A percentile compares a stretch with the other conserved stretches of the same genome.
These are phyloP conservation scores for Dolomedes plantarius DNA, from an alignment of 2,888 invertebrate species.

Conservation along the genomic window DNA sequence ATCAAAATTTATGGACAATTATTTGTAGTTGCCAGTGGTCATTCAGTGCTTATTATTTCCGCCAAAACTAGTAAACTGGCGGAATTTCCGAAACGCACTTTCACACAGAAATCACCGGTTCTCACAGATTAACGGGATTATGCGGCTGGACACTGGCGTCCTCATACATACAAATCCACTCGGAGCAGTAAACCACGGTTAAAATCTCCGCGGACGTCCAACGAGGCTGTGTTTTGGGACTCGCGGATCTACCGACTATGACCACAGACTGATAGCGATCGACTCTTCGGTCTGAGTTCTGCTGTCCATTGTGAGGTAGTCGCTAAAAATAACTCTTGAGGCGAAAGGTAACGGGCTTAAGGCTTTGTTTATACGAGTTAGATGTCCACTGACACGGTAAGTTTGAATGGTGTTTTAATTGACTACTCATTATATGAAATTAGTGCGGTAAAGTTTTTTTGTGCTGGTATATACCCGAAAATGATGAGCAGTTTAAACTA, in stretches of 20 bases:
- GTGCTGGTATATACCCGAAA: too few relatives aligned
- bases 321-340: constrained; percentile 18
- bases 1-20: neutral
- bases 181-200: neutral
- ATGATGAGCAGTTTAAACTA: too few relatives aligned
- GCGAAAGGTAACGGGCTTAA: constrained; percentile 3
- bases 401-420: neutral
- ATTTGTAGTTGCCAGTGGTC: neutral
- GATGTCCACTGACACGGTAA: constrained; percentile 1
- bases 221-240: neutral
- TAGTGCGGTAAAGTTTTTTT: neutral
- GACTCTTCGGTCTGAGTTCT: neutral
- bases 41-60: neutral
- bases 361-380: neutral
- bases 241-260: too few relatives aligned
- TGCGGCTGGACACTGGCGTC: neutral
- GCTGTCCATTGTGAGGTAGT: constrained; percentile 4
- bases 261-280: neutral
- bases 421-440: neutral
- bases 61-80: neutral
- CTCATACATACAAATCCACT: neutral
- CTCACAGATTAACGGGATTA: neutral
- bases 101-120: neutral
- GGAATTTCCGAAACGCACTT: neutral
- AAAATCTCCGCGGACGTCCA: neutral